Evolutionary conservation across 2,888 invertebrate genomes (phyloP).

Genomic region (Athalia cordata): DNA sequence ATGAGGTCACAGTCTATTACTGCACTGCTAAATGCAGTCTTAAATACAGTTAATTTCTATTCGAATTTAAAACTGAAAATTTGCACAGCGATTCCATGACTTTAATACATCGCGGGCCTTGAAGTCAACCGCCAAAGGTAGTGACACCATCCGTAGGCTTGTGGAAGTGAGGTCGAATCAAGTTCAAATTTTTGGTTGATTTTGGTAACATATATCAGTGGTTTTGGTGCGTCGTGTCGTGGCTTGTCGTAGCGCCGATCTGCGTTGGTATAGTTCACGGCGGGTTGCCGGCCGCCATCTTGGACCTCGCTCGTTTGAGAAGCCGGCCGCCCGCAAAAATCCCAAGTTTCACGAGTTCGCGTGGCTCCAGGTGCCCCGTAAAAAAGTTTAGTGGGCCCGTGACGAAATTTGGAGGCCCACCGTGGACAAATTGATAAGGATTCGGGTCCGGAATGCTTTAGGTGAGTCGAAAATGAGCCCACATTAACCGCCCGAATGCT

Average conservation of each 20-base stretch:
- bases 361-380: conserved; percentile 62
- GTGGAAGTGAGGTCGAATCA: background rate
- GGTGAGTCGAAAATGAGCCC: conserved; percentile 73
- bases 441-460: conserved; percentile 83
- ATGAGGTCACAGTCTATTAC: too few relatives aligned
- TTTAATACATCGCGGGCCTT: conserved; percentile 4
- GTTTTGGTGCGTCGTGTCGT: conserved; percentile 10
- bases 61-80: background rate
- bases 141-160: conserved; percentile 28
- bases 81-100: background rate
- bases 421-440: conserved; percentile 72
- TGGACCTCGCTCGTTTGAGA: conserved; percentile 84
- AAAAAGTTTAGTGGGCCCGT: conserved; percentile 58
- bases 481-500: conserved; percentile 59
- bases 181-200: background rate
- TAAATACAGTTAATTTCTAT: too few relatives aligned
- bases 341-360: conserved; percentile 66
- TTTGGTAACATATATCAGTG: background rate
- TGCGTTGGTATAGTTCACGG: conserved; percentile 71
- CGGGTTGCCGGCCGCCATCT: conserved; percentile 87
- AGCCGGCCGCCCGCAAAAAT: conserved; percentile 79
- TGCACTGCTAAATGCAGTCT: too few relatives aligned
- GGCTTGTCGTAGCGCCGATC: conserved; percentile 9
- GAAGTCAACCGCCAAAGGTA: conserved; percentile 19
- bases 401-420: conserved; percentile 57